Percentiles rank a stretch among this genome's conserved stretches.
These are phyloP conservation scores for Rhinoderma darwinii DNA, from an alignment of 2,113 vertebrate genomes.

Conservation along the genomic window DNA sequence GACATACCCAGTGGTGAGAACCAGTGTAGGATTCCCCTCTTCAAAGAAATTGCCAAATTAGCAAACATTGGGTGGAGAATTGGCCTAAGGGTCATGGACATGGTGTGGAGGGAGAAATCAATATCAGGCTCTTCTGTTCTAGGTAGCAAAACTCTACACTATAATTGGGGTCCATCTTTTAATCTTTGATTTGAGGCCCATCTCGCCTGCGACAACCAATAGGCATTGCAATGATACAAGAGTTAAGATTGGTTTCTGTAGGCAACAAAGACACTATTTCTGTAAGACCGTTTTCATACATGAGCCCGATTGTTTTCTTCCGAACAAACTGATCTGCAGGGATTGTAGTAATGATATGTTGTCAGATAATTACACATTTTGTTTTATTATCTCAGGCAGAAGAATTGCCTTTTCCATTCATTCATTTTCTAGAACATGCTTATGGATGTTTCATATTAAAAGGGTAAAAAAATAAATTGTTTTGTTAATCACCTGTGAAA, in stretches of 20 bases:
- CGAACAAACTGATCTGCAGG: background rate
- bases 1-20: too few relatives aligned
- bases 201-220: too few relatives aligned
- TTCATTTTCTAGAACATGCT: constrained; percentile 23
- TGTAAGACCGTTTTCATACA: too few relatives aligned
- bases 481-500: constrained; percentile 58
- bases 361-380: constrained; percentile 42
- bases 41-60: too few relatives aligned
- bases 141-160: too few relatives aligned
- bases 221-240: background rate
- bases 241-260: background rate
- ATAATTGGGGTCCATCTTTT: too few relatives aligned
- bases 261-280: background rate
- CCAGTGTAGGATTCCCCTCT: too few relatives aligned
- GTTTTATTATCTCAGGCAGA: background rate
- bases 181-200: too few relatives aligned
- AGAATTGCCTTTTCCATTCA: constrained; percentile 6
- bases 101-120: too few relatives aligned
- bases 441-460: constrained; percentile 32
- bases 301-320: background rate
- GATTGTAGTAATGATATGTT: background rate
- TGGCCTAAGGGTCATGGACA: too few relatives aligned
- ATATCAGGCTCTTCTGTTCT: too few relatives aligned
- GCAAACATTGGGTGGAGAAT: too few relatives aligned
- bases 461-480: constrained; percentile 42